phyloP scores from a whole-genome alignment of 1,140 invertebrate species.

The Paraescarpia echinospica region DNA sequence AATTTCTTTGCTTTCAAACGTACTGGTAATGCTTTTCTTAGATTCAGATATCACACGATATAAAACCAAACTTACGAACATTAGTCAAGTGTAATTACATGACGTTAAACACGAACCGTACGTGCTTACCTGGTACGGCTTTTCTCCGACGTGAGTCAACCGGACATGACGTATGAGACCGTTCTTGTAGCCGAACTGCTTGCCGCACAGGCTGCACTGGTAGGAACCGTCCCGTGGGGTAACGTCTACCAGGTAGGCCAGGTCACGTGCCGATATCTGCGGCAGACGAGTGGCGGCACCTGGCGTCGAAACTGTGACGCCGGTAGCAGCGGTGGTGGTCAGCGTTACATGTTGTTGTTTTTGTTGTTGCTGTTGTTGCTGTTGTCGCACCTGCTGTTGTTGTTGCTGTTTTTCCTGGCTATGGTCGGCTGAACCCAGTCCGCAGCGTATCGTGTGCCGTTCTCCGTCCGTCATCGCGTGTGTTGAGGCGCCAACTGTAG shows the following conservation, averaged over 20 bases:
- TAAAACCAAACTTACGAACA: too few species aligned
- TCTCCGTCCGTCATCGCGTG: not conserved
- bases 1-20: too few species aligned
- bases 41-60: too few species aligned
- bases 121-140: conserved; percentile 38
- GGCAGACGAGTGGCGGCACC: not conserved
- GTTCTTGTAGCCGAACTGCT: conserved; percentile 43
- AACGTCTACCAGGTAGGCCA: not conserved
- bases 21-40: too few species aligned
- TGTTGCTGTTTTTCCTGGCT: not conserved
- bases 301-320: not conserved
- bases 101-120: not conserved
- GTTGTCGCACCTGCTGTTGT: not conserved
- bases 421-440: not conserved
- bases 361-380: not conserved
- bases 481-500: not conserved
- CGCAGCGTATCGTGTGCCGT: not conserved
- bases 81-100: too few species aligned
- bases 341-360: not conserved
- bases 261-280: not conserved
- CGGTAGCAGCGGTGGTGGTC: not conserved
- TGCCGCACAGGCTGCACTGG: conserved; percentile 41
- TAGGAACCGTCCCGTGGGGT: conserved; percentile 20
- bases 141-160: conserved; percentile 48
- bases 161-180: conserved; percentile 45